Conservation (phyloP, 2,113 vertebrate species). For the Myrmecobius fasciatus region DNA sequence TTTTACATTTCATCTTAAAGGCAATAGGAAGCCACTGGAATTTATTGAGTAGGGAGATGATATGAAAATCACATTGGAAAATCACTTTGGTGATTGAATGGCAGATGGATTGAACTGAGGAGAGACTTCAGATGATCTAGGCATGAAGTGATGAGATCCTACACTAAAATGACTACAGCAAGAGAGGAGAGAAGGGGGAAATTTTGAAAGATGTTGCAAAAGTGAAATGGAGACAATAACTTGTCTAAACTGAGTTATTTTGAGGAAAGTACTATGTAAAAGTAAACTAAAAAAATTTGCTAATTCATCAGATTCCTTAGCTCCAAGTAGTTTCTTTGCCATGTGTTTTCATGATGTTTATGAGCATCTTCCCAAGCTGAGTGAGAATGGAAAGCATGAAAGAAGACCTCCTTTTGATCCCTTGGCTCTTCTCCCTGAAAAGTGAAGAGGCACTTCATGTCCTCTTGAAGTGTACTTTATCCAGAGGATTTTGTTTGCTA, state of each 20-base stretch:
- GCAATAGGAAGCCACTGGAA: not conserved
- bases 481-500: not conserved
- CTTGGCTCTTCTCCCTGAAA: not conserved
- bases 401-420: not conserved
- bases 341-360: not conserved
- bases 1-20: not conserved
- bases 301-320: not conserved
- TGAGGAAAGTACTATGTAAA: not conserved
- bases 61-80: not conserved
- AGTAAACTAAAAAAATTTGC: not conserved
- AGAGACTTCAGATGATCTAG: not conserved
- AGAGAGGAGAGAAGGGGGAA: not conserved
- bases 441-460: accelerated
- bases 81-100: not conserved
- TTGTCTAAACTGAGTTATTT: not conserved
- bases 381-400: not conserved
- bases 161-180: not conserved
- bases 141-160: not conserved
- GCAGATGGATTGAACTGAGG: not conserved
- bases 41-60: not conserved
- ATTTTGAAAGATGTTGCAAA: not conserved
- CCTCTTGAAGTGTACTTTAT: not conserved
- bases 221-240: not conserved
- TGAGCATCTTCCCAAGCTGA: not conserved
- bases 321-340: not conserved